Percentiles rank a stretch among this genome's conserved stretches.
Conservation (phyloP, 2,113 vertebrate genomes). For the Connochaetes taurinus region DNA sequence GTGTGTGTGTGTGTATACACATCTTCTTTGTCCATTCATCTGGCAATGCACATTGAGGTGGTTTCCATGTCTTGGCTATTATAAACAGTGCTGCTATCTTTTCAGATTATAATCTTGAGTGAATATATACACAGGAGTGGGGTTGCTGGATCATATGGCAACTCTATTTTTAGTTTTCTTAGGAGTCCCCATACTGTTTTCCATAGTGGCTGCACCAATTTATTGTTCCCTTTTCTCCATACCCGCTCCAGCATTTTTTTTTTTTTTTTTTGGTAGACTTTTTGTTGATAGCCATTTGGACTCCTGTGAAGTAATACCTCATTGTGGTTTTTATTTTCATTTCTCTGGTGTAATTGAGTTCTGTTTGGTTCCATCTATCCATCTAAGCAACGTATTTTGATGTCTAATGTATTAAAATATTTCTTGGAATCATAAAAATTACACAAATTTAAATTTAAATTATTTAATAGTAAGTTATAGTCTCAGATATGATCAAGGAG, state of each 20-base stretch:
- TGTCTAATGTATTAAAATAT: background rate
- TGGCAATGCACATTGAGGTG: background rate
- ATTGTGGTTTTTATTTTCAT: background rate
- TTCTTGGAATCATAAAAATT: background rate
- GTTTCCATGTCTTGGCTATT: background rate
- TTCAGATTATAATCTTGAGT: background rate
- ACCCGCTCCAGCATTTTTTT: background rate
- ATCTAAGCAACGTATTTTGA: background rate
- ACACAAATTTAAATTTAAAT: background rate
- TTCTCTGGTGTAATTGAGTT: background rate
- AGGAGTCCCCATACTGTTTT: background rate
- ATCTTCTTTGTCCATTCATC: background rate
- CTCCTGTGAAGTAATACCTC: background rate
- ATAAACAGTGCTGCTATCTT: background rate
- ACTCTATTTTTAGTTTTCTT: background rate
- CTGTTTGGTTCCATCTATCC: background rate
- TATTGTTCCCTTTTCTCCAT: background rate
- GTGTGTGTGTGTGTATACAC: accelerated
- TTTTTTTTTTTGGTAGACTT: background rate
- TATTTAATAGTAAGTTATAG: background rate
- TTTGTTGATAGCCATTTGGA: background rate
- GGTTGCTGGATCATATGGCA: background rate
- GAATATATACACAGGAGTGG: background rate
- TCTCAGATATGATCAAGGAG: background rate
- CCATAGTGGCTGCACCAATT: background rate